These are phyloP conservation scores for Leptinotarsa rubiginosa DNA, from an alignment of 2,888 invertebrate species.

Conservation along the genomic window DNA sequence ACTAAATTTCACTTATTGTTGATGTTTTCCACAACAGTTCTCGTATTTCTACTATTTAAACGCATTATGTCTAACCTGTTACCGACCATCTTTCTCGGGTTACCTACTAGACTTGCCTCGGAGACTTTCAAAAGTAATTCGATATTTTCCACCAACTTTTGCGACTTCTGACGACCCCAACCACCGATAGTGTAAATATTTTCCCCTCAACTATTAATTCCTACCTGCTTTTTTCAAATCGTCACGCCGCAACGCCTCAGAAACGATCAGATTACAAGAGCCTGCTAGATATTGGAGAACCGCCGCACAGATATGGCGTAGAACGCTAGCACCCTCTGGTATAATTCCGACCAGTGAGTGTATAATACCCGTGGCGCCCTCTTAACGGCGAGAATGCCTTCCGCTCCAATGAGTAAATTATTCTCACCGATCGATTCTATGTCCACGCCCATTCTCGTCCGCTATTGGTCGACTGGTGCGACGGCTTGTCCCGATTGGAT, in stretches of 20 bases:
- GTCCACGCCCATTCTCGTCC: slow-evolving; percentile 48
- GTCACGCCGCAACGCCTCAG: slow-evolving; percentile 27
- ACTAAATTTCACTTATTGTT: too few relatives aligned
- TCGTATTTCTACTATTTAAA: neutral
- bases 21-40: too few relatives aligned
- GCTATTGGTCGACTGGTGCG: slow-evolving; percentile 48
- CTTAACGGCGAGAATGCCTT: slow-evolving; percentile 62
- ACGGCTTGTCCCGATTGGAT: slow-evolving; percentile 48
- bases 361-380: slow-evolving; percentile 62
- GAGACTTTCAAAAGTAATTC: slow-evolving; percentile 10
- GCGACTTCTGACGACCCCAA: slow-evolving; percentile 20
- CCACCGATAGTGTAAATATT: neutral
- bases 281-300: slow-evolving; percentile 14
- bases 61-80: slow-evolving; percentile 4
- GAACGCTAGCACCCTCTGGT: slow-evolving; percentile 53
- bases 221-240: slow-evolving; percentile 21
- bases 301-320: slow-evolving; percentile 34
- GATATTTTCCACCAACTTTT: slow-evolving; percentile 21
- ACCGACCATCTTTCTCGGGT: slow-evolving; percentile 2
- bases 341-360: slow-evolving; percentile 46
- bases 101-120: neutral
- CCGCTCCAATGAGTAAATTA: slow-evolving; percentile 65
- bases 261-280: slow-evolving; percentile 42
- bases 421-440: slow-evolving; percentile 54
- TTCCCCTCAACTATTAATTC: slow-evolving; percentile 1